phyloP scores from a whole-genome alignment of 1,140 invertebrate genomes.

The Drosophila carrolli region DNA sequence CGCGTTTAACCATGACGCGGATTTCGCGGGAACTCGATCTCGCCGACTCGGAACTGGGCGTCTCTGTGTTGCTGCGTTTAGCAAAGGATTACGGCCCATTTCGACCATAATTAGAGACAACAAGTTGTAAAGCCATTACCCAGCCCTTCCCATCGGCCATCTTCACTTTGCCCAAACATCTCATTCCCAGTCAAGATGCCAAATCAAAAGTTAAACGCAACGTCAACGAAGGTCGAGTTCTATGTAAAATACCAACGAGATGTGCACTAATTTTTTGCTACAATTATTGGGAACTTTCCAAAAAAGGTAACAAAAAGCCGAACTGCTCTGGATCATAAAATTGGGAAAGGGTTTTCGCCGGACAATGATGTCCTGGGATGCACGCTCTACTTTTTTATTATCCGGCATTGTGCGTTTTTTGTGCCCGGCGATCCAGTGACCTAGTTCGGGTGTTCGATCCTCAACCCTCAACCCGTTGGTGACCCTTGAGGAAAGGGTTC shows the following conservation, averaged over 20 bases:
- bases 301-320: conserved; percentile 27
- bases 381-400: conserved; percentile 77
- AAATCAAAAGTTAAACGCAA: conserved; percentile 81
- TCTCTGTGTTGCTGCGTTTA: conserved; percentile 66
- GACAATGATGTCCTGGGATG: conserved; percentile 50
- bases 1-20: conserved; percentile 76
- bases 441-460: conserved; percentile 71
- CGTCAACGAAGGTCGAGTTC: conserved; percentile 61
- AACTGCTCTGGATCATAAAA: conserved; percentile 23
- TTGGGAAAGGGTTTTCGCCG: conserved; percentile 14
- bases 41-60: conserved; percentile 44
- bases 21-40: conserved; percentile 49
- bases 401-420: conserved; percentile 65
- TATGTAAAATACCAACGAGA: conserved; percentile 55
- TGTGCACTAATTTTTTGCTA: conserved; percentile 77
- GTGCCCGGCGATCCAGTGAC: conserved; percentile 52
- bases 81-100: conserved; percentile 83
- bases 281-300: conserved; percentile 40
- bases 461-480: conserved; percentile 21
- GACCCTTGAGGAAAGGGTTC: conserved; percentile 10
- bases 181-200: conserved; percentile 62
- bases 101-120: conserved; percentile 83
- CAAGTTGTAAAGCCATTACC: conserved; percentile 82
- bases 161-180: conserved; percentile 4
- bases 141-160: conserved; percentile 18